Evolutionary conservation across 2,113 vertebrate genomes (phyloP).

Genomic region (Gracilinanus agilis): DNA sequence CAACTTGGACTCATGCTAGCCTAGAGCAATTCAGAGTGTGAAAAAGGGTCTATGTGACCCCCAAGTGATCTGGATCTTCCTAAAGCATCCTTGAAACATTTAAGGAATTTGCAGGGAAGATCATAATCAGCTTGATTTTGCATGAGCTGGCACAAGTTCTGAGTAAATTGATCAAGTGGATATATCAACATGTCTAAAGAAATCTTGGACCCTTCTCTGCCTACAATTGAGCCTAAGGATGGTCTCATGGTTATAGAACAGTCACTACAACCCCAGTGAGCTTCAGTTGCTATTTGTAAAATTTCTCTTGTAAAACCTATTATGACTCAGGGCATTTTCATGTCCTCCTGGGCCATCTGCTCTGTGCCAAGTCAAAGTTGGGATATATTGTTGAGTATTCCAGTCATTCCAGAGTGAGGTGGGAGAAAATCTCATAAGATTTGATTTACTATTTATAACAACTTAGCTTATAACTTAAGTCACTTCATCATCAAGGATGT

Average conservation of each 20-base stretch:
- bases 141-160: background rate
- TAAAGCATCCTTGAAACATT: background rate
- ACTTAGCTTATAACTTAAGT: background rate
- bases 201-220: background rate
- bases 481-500: background rate
- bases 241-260: background rate
- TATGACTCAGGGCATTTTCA: background rate
- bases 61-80: background rate
- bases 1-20: background rate
- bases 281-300: background rate
- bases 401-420: background rate
- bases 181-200: background rate
- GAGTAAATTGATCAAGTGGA: background rate
- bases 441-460: background rate
- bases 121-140: background rate
- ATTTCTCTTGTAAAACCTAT: background rate
- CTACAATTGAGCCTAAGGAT: background rate
- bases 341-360: background rate
- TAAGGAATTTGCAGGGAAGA: background rate
- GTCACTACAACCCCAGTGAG: background rate
- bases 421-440: background rate
- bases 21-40: background rate
- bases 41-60: background rate
- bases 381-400: background rate
- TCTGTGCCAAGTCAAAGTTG: background rate